Base-by-base conservation (phyloP, 1,140 invertebrate species). In the Sipha flava region DNA sequence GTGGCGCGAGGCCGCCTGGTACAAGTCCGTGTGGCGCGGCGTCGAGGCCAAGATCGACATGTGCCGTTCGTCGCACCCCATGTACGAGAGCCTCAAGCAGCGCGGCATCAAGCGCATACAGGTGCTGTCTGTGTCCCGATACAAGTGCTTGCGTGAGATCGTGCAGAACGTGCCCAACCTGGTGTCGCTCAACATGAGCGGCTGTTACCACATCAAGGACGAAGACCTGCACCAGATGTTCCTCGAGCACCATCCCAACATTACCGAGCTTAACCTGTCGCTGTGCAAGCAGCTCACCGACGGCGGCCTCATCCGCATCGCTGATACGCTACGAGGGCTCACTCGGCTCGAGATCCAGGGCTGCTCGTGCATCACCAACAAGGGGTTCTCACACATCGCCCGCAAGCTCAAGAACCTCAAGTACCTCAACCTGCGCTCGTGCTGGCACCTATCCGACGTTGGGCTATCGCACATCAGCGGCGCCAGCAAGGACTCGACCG, bases 271-370 rank as follows among this genome's bases (percentile, higher is more conserved):
- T 45, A 94, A 98, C 85, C 87, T 98, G 14, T 95, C 94, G 5
- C 87, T 98, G 62, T 98, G 96, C 87, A 98, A 98, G 86, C 95
- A 97, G 87, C 91, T 98, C 23, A 95, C 94, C 0, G 95, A 98
- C 85, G 90, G 90, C 1, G 92, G 93, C 34, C 87, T 97, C 5
- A 90, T 90, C 10, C 88, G 91, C 82, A 96, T 97, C 84, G 92
- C 94, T 3, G 91, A 95, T 83, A 91, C 90, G 83, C 85, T 96
- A n/a, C 92, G 92, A 85, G 96, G 96, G 85, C 87, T 98, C 18
- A 93, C 96, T 84, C 90, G 90, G 1, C 87, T 98, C 21, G 94
- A 97, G 83, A 86, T 98, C 23, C 95, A 95, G 18, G 96, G 96
- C 0, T 98, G 95, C 85, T 91, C 91, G 82, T 94, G 95, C 84